phyloP scores from a whole-genome alignment of 1,140 invertebrate species.

The Ceratosolen solmsi region DNA sequence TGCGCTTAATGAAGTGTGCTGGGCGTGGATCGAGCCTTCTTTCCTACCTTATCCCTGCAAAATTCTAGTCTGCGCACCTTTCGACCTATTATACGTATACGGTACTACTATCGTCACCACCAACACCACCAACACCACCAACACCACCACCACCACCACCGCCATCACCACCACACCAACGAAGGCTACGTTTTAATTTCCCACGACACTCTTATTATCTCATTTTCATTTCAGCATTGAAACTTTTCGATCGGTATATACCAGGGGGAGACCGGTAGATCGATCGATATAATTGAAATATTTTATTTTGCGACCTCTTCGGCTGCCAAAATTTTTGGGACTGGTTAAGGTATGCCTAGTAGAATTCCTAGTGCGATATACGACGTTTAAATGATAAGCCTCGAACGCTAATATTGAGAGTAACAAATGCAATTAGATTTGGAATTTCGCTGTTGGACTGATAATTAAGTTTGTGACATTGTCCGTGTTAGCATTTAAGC shows the following conservation, averaged over 20 bases:
- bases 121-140: too few relatives aligned
- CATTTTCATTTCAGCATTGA: background rate
- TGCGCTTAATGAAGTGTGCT: too few relatives aligned
- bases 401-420: background rate
- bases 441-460: background rate
- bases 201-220: background rate
- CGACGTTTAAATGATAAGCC: too few relatives aligned
- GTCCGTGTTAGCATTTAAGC: background rate
- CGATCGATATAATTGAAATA: background rate
- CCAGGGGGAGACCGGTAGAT: background rate
- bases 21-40: too few relatives aligned
- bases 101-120: too few relatives aligned
- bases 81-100: too few relatives aligned
- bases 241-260: background rate
- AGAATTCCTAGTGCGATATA: too few relatives aligned
- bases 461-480: background rate
- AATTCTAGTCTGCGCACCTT: too few relatives aligned
- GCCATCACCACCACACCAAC: too few relatives aligned
- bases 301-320: background rate
- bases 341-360: background rate
- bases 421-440: background rate
- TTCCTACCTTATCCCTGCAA: too few relatives aligned
- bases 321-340: background rate
- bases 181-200: slow-evolving; percentile 56
- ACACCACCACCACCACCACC: too few relatives aligned